phyloP scores from a whole-genome alignment of 2,113 vertebrate species.

The Microcebus lehilahytsara region DNA sequence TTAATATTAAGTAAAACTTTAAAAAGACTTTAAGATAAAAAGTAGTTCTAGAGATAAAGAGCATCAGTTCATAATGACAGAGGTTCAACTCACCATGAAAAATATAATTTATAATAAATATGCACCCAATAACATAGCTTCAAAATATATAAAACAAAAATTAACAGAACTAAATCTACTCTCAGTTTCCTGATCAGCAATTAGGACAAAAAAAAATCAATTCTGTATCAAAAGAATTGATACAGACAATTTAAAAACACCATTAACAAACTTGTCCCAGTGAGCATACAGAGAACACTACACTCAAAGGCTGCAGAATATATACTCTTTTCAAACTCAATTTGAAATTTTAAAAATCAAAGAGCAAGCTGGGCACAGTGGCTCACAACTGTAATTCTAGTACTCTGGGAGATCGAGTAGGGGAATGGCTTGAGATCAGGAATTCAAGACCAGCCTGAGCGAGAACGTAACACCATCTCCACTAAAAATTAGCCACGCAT shows the following conservation, averaged over 20 bases:
- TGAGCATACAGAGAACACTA: neutral
- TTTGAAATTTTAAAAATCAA: slow-evolving; percentile 13
- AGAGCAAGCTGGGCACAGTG: no score
- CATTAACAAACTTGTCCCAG: neutral
- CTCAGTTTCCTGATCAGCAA: neutral
- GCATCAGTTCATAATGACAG: neutral
- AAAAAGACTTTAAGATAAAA: neutral
- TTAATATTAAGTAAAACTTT: neutral
- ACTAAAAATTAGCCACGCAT: no score
- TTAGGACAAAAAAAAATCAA: neutral
- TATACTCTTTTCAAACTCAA: neutral
- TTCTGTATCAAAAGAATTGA: neutral
- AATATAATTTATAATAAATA: neutral
- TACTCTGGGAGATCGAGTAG: no score
- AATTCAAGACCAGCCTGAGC: no score
- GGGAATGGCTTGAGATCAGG: no score
- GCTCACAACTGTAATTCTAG: no score
- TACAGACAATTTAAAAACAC: neutral
- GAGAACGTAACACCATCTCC: no score
- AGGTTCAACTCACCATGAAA: slow-evolving; percentile 3
- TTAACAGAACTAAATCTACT: neutral
- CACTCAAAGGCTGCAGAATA: neutral
- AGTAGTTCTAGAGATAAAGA: neutral
- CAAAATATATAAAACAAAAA: slow-evolving; percentile 28
- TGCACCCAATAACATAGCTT: neutral